A percentile compares a stretch with the other conserved stretches of the same genome.
These are phyloP conservation scores for Amazonetta brasiliensis DNA, from an alignment of 2,797 vertebrate genomes.

Conservation along the genomic window DNA sequence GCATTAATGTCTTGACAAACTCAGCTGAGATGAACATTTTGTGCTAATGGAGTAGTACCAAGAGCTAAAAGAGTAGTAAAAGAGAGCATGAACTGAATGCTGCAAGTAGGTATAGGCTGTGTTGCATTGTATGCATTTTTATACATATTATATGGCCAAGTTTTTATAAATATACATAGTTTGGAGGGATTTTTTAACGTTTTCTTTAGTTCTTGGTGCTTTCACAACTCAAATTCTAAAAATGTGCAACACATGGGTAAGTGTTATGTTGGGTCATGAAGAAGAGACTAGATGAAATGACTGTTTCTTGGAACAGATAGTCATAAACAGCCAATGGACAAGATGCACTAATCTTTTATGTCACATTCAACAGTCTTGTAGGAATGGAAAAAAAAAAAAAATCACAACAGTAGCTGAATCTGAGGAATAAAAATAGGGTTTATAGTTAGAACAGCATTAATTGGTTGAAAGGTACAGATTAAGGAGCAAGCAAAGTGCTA, in stretches of 20 bases:
- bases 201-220: background rate
- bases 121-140: background rate
- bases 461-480: background rate
- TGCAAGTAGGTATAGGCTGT: background rate
- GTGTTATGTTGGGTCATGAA: background rate
- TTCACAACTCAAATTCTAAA: background rate
- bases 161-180: background rate
- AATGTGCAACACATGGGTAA: background rate
- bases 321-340: background rate
- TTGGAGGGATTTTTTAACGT: background rate
- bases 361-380: background rate
- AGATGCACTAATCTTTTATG: background rate
- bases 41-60: background rate
- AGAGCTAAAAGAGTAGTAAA: background rate
- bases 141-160: accelerated
- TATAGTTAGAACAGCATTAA: background rate
- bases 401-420: background rate
- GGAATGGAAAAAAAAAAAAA: background rate
- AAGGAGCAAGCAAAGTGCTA: background rate
- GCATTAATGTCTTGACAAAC: background rate
- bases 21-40: background rate
- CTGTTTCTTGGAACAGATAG: background rate
- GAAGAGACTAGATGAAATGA: background rate
- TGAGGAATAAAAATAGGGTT: background rate
- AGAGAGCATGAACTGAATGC: background rate